Percentiles rank a stretch among this genome's conserved stretches.
phyloP scores from a whole-genome alignment of 2,888 invertebrate genomes.

The Drosophila phalerata region DNA sequence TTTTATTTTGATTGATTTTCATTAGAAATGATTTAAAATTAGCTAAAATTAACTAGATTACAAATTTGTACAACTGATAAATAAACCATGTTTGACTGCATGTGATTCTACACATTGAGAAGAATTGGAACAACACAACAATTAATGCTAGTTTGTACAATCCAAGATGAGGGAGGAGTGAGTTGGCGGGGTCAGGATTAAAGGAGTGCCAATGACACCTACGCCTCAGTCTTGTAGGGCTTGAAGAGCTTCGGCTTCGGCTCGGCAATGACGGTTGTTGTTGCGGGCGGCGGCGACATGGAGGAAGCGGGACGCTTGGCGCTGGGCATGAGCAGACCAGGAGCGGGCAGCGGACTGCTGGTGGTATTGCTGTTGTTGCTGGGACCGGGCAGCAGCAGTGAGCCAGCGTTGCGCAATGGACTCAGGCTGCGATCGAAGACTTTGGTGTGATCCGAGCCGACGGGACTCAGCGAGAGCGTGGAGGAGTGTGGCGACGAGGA shows the following conservation, averaged over 20 bases:
- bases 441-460: constrained; percentile 85
- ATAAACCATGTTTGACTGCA: constrained; percentile 36
- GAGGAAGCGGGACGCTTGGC: constrained; percentile 72
- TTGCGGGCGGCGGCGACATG: constrained; percentile 73
- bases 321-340: constrained; percentile 76
- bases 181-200: too few relatives aligned
- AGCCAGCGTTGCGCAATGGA: constrained; percentile 65
- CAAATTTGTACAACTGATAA: constrained; percentile 55
- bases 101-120: constrained; percentile 62
- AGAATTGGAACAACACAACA: constrained; percentile 13
- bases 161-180: constrained; percentile 20
- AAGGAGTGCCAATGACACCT: constrained; percentile 24
- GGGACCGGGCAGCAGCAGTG: constrained; percentile 30
- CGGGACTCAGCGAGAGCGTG: constrained; percentile 84
- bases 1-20: constrained; percentile 20
- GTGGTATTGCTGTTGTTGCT: constrained; percentile 26
- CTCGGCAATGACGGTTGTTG: constrained; percentile 71
- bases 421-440: constrained; percentile 84
- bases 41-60: constrained; percentile 53
- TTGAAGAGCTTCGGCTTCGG: constrained; percentile 90
- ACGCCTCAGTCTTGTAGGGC: constrained; percentile 89
- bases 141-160: constrained; percentile 80
- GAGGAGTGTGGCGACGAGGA: constrained; percentile 85
- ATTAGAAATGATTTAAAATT: constrained; percentile 32
- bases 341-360: constrained; percentile 60